Conservation (phyloP, 2,888 invertebrate genomes). For the Idaea straminata region DNA sequence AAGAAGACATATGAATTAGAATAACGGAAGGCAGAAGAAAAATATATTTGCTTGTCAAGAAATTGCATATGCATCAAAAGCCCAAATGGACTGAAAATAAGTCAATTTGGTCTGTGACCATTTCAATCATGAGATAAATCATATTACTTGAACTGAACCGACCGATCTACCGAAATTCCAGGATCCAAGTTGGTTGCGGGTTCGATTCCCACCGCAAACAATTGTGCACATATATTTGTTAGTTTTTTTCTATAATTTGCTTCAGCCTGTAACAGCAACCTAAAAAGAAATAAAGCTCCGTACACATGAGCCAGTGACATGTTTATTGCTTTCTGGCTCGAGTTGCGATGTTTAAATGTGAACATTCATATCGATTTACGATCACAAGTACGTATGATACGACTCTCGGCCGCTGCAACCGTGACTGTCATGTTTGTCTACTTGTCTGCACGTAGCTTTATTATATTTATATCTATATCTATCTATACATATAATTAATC, state of each 20-base stretch:
- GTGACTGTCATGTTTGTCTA: not conserved
- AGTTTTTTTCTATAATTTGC: not conserved
- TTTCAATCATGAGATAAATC: too few relatives aligned
- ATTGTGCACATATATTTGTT: too few relatives aligned
- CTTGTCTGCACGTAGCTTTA: not conserved
- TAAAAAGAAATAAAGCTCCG: slow-evolving; percentile 15
- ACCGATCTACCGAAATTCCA: too few relatives aligned
- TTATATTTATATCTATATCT: not conserved
- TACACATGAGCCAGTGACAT: slow-evolving; percentile 41
- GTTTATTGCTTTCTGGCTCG: slow-evolving; percentile 44
- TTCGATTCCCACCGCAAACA: too few relatives aligned
- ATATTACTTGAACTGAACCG: too few relatives aligned
- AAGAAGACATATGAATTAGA: too few relatives aligned
- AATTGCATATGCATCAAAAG: too few relatives aligned
- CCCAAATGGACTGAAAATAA: too few relatives aligned
- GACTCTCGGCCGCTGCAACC: not conserved
- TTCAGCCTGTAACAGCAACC: not conserved
- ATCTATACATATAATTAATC: not conserved
- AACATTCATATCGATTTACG: slow-evolving; percentile 63
- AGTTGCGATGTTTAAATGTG: slow-evolving; percentile 52
- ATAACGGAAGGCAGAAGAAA: too few relatives aligned
- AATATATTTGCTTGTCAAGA: too few relatives aligned
- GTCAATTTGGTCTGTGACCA: too few relatives aligned
- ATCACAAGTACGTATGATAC: slow-evolving; percentile 12
- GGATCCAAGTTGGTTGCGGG: too few relatives aligned